These are phyloP conservation scores for Pachydiplax longipennis DNA, from an alignment of 2,888 invertebrate species.

Conservation along the genomic window DNA sequence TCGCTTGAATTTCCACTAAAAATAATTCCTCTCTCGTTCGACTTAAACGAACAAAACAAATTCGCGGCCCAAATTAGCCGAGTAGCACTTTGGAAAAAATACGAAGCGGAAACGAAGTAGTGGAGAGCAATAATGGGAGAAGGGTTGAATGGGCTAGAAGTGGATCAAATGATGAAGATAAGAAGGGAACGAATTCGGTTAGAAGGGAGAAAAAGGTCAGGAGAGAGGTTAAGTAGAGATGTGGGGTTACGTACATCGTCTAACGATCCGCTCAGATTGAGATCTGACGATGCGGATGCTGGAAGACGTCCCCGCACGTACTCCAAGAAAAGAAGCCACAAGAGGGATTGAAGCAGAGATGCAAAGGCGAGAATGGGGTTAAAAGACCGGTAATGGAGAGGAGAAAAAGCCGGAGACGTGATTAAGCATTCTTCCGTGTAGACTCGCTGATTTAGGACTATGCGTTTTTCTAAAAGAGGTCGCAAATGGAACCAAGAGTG, in stretches of 20 bases:
- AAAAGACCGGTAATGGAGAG: background rate
- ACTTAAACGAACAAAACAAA: too few relatives aligned
- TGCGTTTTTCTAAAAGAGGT: background rate
- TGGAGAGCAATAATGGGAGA: background rate
- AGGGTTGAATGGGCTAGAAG: background rate
- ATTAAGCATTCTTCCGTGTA: background rate
- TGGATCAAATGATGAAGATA: background rate
- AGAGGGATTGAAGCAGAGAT: background rate
- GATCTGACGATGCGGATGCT: constrained; percentile 12
- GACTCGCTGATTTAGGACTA: background rate
- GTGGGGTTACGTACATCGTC: background rate
- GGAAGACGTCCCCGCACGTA: background rate
- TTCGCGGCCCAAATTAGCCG: background rate
- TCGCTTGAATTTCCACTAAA: too few relatives aligned
- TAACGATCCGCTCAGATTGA: constrained; percentile 5
- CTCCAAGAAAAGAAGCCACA: background rate
- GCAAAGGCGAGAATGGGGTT: background rate
- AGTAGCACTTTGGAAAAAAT: background rate
- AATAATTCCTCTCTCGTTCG: too few relatives aligned
- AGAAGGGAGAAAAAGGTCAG: background rate
- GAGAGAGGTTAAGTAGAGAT: background rate
- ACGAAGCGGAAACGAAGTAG: background rate
- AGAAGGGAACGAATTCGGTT: background rate
- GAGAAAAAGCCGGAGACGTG: background rate
- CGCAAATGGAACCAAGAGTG: too few relatives aligned